Base-by-base conservation (phyloP, 2,797 vertebrate genomes). In the Helicolenus hilgendorfi region DNA sequence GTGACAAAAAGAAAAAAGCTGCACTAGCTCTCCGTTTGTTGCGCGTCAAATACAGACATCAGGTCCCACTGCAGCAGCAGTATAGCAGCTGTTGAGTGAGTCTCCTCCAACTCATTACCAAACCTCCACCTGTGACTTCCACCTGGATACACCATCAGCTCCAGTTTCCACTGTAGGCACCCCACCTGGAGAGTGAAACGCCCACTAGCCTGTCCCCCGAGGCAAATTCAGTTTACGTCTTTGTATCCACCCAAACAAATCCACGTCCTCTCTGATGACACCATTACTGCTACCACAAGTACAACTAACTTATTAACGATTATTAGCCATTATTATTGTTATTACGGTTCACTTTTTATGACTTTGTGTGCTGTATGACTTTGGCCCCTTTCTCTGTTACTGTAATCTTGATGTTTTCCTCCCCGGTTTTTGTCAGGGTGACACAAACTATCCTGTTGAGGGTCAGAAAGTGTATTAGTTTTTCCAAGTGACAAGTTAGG, bases 41-140 rank as follows among this genome's bases (percentile, higher is more conserved):
- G 64, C 65, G 20, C 56, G 31, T 93, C 84, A 88, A 87, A 94
- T 74, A 26, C 91, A 94, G 90, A 81, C 86, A 91, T 89, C 84
- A 89, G 83, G 92, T 89, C 88, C 73, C 87, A 63, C 84, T 69
- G 91, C 84, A 92, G 81, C 76, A 79, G 87, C 73, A 87, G 79
- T 62, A 87, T 36, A 94, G 85, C 95, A 96, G 92, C 93, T 96
- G 96, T 81, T 93, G 84, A 92, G 85, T 65, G 74, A 88, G 76
- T 92, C 62, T 91, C 85, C 83, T 91, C 88, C 93, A 94, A 91
- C 94, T 96, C 95, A 96, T 96, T 97, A 96, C 78, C 88, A 92
- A 94, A 93, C 81, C 88, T 96, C 94, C 94, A 94, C 94, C 92
- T 95, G 95, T 94, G 90, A 92, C 92, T 96, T 95, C 92, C 94